Evolutionary conservation across 2,797 vertebrate genomes (phyloP).

Genomic region (Melanotaenia parkinsoni): DNA sequence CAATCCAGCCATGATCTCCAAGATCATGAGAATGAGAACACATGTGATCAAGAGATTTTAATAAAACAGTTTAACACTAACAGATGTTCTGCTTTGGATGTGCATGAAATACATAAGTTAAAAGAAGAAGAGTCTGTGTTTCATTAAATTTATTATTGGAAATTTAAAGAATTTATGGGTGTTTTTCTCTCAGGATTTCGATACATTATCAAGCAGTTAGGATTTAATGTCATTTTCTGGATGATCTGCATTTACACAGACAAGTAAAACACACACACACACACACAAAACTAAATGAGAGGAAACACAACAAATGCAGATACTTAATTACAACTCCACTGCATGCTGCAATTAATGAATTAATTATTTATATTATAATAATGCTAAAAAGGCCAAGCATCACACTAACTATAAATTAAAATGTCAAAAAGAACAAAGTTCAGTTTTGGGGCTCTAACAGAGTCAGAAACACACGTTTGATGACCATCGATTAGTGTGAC

Average conservation of each 20-base stretch:
- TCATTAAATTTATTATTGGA: too few species aligned
- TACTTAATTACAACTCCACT: neutral
- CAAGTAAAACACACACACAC: neutral
- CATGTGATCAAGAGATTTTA: neutral
- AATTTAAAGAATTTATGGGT: neutral
- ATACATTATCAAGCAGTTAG: neutral
- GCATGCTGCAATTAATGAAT: neutral
- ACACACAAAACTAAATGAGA: too few species aligned
- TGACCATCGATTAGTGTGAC: too few species aligned
- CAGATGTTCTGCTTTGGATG: neutral
- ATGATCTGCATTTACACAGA: neutral
- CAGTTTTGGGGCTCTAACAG: too few species aligned
- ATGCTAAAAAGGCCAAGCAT: neutral
- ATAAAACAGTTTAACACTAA: neutral
- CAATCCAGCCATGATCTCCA: neutral
- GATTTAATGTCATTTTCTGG: neutral
- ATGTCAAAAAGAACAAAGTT: too few species aligned
- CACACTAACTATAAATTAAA: too few species aligned
- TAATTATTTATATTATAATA: neutral
- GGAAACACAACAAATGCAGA: too few species aligned
- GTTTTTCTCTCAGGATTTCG: neutral
- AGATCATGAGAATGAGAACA: too few species aligned
- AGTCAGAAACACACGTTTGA: too few species aligned
- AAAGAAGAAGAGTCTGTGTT: too few species aligned
- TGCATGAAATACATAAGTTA: neutral